A percentile compares a stretch with the other conserved stretches of the same genome.
Evolutionary conservation across 1,140 invertebrate genomes (phyloP).

Genomic region (Drosophila simulans): DNA sequence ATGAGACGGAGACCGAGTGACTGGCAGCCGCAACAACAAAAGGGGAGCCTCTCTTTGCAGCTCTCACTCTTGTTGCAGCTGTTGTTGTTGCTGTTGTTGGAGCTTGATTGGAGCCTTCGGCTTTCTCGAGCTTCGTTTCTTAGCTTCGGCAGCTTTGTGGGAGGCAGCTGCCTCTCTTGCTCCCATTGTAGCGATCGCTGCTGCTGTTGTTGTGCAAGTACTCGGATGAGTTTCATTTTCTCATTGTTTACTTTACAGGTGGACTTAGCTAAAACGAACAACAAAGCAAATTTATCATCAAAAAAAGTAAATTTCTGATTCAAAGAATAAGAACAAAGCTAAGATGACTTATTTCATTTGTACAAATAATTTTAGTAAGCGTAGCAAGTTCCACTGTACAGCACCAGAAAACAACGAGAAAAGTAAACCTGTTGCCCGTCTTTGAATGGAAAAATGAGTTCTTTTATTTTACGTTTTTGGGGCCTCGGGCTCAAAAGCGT

Average conservation of each 20-base stretch:
- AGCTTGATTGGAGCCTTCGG: slow-evolving; percentile 39
- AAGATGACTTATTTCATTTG: neutral
- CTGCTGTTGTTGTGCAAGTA: slow-evolving; percentile 52
- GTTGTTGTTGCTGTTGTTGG: neutral
- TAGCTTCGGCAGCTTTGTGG: slow-evolving; percentile 18
- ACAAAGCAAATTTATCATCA: neutral
- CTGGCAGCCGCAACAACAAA: slow-evolving; percentile 37
- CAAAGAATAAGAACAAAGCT: neutral
- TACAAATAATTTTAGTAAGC: neutral
- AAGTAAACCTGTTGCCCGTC: slow-evolving; percentile 67
- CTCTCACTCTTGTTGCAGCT: slow-evolving; percentile 11
- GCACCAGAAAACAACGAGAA: slow-evolving; percentile 6
- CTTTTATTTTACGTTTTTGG: slow-evolving; percentile 26
- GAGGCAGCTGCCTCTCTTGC: slow-evolving; percentile 9
- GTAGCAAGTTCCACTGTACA: slow-evolving; percentile 35
- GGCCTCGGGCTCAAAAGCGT: slow-evolving; percentile 62
- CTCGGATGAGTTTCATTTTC: slow-evolving; percentile 78
- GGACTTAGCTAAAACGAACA: neutral
- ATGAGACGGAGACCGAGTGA: slow-evolving; percentile 42
- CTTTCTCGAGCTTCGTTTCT: slow-evolving; percentile 19
- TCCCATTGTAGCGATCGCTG: slow-evolving; percentile 20
- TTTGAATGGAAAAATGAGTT: slow-evolving; percentile 73
- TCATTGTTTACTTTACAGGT: slow-evolving; percentile 60
- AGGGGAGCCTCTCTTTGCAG: slow-evolving; percentile 21
- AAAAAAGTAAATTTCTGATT: neutral